phyloP scores from a whole-genome alignment of 2,113 vertebrate genomes.

The Dipodomys spectabilis region DNA sequence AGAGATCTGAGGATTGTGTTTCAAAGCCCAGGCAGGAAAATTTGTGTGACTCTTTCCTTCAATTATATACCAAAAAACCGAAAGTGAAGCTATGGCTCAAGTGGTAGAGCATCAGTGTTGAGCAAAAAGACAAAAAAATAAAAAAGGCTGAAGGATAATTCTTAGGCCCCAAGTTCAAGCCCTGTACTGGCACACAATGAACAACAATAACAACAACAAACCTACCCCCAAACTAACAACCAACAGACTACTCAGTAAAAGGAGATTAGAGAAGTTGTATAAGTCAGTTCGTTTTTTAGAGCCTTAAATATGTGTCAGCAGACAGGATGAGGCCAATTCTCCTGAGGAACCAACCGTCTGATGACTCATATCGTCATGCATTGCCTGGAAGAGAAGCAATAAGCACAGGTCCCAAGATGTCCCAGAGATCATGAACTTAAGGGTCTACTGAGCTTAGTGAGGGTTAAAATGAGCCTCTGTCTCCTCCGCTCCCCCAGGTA shows the following conservation, averaged over 20 bases:
- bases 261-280: background rate
- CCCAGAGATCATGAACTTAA: background rate
- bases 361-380: slow-evolving; percentile 62
- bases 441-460: background rate
- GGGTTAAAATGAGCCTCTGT: background rate
- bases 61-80: too few species aligned
- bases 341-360: slow-evolving; percentile 60
- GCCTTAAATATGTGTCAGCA: slow-evolving; percentile 64
- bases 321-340: slow-evolving; percentile 47
- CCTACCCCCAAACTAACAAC: too few species aligned
- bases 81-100: too few species aligned
- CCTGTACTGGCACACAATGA: background rate
- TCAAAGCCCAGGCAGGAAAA: background rate
- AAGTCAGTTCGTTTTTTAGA: slow-evolving; percentile 37
- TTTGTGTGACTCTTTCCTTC: too few species aligned
- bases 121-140: too few species aligned
- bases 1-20: background rate
- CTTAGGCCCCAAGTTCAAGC: background rate
- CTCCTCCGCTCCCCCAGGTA: background rate
- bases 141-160: too few species aligned
- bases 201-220: too few species aligned
- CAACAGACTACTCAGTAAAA: background rate
- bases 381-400: slow-evolving; percentile 58
- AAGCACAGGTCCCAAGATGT: slow-evolving; percentile 52
- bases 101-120: too few species aligned